phyloP scores from a whole-genome alignment of 2,797 vertebrate genomes.

The Schizopygopsis malacanthus region DNA sequence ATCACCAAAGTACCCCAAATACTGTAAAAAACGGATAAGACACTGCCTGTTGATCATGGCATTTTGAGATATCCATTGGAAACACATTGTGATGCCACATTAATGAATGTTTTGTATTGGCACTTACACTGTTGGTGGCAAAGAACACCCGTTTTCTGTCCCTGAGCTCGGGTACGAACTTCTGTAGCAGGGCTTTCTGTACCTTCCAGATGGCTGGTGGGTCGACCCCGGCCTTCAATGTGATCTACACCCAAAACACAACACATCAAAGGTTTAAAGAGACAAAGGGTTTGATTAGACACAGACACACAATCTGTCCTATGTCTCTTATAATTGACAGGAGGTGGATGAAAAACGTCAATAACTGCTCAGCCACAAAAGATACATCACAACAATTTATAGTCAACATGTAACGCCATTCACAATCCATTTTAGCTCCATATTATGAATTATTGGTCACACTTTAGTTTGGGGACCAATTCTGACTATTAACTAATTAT shows the following conservation, averaged over 20 bases:
- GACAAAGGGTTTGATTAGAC: slow-evolving; percentile 37
- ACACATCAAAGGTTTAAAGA: slow-evolving; percentile 41
- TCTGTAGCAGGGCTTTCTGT: slow-evolving; percentile 97
- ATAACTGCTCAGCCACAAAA: neutral
- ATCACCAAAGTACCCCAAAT: slow-evolving; percentile 98
- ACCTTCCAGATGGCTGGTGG: slow-evolving; percentile 99
- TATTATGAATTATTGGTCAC: neutral
- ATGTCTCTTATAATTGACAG: neutral
- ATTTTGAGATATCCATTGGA: neutral
- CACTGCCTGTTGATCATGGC: neutral
- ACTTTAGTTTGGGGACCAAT: neutral
- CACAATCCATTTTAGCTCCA: neutral
- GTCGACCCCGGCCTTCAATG: slow-evolving; percentile 89
- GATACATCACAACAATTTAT: slow-evolving; percentile 8
- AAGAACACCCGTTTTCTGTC: slow-evolving; percentile 95
- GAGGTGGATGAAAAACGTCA: neutral
- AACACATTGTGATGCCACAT: neutral
- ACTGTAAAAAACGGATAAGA: slow-evolving; percentile 76
- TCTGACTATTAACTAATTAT: neutral
- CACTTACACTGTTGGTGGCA: slow-evolving; percentile 96
- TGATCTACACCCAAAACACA: slow-evolving; percentile 77
- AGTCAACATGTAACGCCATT: neutral
- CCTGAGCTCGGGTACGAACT: slow-evolving; percentile 96
- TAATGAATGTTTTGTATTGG: slow-evolving; percentile 1
- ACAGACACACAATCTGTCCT: slow-evolving; percentile 2